phyloP scores from a whole-genome alignment of 2,113 vertebrate genomes.

The Grantiella picta region DNA sequence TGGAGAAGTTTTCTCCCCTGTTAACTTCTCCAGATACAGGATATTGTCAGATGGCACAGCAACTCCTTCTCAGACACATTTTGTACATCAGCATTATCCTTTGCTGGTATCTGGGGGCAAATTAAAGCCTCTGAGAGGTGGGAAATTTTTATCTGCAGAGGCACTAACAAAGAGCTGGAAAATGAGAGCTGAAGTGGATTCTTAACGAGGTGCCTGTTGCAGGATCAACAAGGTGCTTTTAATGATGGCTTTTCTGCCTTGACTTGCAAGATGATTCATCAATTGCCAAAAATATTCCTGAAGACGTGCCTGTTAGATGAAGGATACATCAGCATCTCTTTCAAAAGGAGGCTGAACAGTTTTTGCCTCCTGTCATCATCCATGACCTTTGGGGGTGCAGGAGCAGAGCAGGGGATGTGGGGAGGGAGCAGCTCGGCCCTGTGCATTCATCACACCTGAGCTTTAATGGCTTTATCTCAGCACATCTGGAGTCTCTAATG shows the following conservation, averaged over 20 bases:
- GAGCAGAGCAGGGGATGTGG: background rate
- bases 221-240: background rate
- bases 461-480: background rate
- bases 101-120: background rate
- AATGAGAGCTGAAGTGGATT: background rate
- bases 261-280: background rate
- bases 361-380: background rate
- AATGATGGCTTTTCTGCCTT: background rate
- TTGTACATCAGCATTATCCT: background rate
- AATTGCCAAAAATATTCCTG: background rate
- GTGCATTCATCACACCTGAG: background rate
- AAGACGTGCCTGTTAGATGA: background rate
- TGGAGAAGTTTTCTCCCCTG: background rate
- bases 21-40: accelerated
- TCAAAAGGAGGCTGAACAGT: background rate
- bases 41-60: background rate
- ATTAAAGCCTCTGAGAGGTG: background rate
- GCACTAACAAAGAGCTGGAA: background rate
- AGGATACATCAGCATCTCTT: background rate
- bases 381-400: background rate
- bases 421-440: background rate
- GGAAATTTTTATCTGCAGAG: background rate
- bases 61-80: background rate
- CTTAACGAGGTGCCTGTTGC: background rate
- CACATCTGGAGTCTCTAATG: background rate